Evolutionary conservation across 2,113 vertebrate species (phyloP).

Genomic region (Neotragus pygmaeus): DNA sequence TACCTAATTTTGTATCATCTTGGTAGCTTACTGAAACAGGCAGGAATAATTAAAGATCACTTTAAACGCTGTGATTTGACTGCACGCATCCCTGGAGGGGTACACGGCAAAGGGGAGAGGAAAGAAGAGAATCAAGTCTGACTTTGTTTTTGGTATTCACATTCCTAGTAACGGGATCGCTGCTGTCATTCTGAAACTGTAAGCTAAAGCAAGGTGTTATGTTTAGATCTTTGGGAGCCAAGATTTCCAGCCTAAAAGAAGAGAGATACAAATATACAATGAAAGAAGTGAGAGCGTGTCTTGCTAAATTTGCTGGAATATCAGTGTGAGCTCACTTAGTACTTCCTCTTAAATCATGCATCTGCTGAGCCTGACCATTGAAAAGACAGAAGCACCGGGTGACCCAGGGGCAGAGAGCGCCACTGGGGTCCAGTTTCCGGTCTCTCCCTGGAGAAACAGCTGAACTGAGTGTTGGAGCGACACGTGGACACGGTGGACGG

Average conservation of each 20-base stretch:
- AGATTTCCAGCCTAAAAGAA: background rate
- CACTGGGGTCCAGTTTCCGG: fast-evolving
- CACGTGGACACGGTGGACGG: fast-evolving
- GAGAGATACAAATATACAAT: background rate
- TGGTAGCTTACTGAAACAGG: background rate
- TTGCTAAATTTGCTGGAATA: background rate
- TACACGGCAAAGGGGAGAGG: background rate
- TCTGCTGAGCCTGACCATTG: background rate
- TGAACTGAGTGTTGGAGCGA: background rate
- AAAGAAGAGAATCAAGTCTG: background rate
- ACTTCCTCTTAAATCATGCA: background rate
- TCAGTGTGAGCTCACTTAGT: background rate
- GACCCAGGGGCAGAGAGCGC: fast-evolving
- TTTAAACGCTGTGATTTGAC: background rate
- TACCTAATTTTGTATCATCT: background rate
- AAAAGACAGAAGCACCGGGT: fast-evolving
- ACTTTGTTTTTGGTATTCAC: background rate
- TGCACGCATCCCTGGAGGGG: background rate
- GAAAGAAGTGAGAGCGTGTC: background rate
- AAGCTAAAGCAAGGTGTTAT: background rate
- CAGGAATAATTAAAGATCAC: background rate
- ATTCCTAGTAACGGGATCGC: background rate
- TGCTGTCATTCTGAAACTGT: background rate
- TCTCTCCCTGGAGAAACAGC: background rate
- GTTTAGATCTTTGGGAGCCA: background rate